Base-by-base conservation (phyloP, 2,888 invertebrate species). In the Phorcus lineatus region DNA sequence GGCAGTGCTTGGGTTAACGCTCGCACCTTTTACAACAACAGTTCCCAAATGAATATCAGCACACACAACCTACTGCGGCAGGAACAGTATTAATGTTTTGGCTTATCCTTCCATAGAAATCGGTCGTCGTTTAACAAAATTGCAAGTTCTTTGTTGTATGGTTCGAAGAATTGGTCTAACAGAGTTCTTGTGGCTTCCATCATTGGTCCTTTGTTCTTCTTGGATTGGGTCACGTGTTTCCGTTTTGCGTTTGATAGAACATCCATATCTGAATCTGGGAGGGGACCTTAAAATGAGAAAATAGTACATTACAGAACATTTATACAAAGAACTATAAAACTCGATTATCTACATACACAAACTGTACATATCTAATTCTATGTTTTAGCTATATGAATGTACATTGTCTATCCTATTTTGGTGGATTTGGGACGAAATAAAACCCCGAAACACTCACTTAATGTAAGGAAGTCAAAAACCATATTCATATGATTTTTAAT, bases 151-250 rank as follows among this genome's bases (percentile, higher is more conserved):
- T 62, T 28, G 17, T 62, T 62, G 28, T 11, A 62, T 62, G 62
- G 62, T 28, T 24, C 62, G 28, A 62, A 62, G 62, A 62, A 62
- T 16, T 62, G 11, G 62, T 62, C 28, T 22, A 62, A 62, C 2
- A 62, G 28, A 62, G 17, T 28, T 28, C 62, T 24, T 6, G 62
- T 62, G 24, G 62, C 24, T 24, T 62, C 62, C 19, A 62, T 22
- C 62, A 62, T 62, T 4, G 62, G 62, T 22, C 62, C 62, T 17
- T 62, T 62, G 62, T 62, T 62, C 24, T 62, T 62, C 28, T 62
- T 62, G 62, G 62, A 62, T 13, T 62, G 62, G 24, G 62, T 62
- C 62, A 62, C 62, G 62, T 62, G 62, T 28, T 62, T 62, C 62
- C 62, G 24, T 17, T 62, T 62, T 11, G 62, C 62, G 24, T 62